A percentile compares a stretch with the other conserved stretches of the same genome.
These are phyloP conservation scores for Exaiptasia diaphana DNA, from an alignment of 64 coral and sea anemone genomes.

Conservation along the genomic window DNA sequence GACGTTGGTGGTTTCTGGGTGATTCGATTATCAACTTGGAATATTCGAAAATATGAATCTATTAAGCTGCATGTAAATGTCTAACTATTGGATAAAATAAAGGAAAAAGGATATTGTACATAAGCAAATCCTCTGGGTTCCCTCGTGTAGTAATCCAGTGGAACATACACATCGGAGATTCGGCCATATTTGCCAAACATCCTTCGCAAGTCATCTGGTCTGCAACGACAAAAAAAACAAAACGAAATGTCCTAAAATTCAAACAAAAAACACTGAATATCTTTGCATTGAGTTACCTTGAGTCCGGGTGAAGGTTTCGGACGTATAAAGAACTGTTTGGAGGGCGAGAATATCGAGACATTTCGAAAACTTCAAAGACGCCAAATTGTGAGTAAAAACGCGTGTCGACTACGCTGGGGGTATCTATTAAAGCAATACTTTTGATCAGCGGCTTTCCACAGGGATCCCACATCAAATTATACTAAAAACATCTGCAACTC, in stretches of 20 bases:
- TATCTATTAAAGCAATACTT: too few species aligned
- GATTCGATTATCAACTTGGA: too few species aligned
- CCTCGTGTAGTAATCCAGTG: conserved; percentile 86
- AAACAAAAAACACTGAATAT: not conserved
- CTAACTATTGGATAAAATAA: too few species aligned
- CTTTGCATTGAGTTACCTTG: conserved; percentile 40
- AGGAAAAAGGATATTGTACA: conserved; percentile 99
- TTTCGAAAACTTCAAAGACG: not conserved
- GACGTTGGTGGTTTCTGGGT: too few species aligned
- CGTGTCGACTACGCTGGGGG: too few species aligned
- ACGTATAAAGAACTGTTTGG: conserved; percentile 91
- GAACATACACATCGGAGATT: conserved; percentile 95
- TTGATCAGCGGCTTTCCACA: too few species aligned
- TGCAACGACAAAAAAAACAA: not conserved
- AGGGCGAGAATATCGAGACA: conserved; percentile 89
- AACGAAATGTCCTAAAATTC: not conserved
- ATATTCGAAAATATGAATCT: too few species aligned
- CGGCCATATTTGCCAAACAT: conserved; percentile 98
- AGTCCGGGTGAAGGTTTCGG: conserved; percentile 83
- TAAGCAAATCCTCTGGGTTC: conserved; percentile 95
- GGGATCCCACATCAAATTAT: too few species aligned
- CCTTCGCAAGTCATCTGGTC: conserved; percentile 88
- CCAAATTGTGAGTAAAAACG: too few species aligned
- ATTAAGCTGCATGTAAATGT: too few species aligned
- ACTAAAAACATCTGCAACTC: too few species aligned